Percentiles rank a stretch among this genome's conserved stretches.
These are phyloP conservation scores for Ochropleura plecta DNA, from an alignment of 2,888 invertebrate species.

Conservation along the genomic window DNA sequence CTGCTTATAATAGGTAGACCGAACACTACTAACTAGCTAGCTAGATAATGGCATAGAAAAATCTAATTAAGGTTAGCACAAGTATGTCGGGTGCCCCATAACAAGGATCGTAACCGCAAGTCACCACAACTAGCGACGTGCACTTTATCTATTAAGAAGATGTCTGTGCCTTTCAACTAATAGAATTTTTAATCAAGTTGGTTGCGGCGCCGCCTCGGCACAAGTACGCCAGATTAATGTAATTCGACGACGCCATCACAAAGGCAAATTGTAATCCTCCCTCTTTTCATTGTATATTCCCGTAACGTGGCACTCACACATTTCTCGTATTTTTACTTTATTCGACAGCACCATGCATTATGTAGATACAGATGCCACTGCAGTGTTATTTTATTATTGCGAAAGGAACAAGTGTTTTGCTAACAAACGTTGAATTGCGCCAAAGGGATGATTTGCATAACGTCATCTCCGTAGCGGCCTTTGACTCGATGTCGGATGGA, in stretches of 20 bases:
- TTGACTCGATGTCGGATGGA: constrained; percentile 77
- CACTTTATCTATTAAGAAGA: constrained; percentile 88
- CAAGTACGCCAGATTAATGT: constrained; percentile 89
- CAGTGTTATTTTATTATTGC: constrained; percentile 72
- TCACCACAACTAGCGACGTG: constrained; percentile 76
- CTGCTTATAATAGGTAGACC: constrained; percentile 9
- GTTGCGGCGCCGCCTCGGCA: constrained; percentile 82
- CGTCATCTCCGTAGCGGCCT: constrained; percentile 81
- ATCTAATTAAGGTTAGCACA: constrained; percentile 65
- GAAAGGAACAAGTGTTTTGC: constrained; percentile 75
- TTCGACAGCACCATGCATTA: constrained; percentile 70
- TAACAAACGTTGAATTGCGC: constrained; percentile 80
- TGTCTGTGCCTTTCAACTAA: constrained; percentile 89
- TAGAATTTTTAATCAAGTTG: constrained; percentile 91
- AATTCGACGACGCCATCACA: constrained; percentile 90
- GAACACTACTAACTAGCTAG: constrained; percentile 48
- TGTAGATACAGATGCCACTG: constrained; percentile 67
- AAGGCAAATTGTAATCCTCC: constrained; percentile 90
- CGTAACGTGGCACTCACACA: constrained; percentile 83
- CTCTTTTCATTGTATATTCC: constrained; percentile 86
- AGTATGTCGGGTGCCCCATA: constrained; percentile 54
- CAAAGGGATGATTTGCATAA: constrained; percentile 82
- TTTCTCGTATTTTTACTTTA: constrained; percentile 82
- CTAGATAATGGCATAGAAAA: constrained; percentile 49
- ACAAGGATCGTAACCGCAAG: constrained; percentile 67